Conservation (phyloP, 2,797 vertebrate genomes). For the Myotis planiceps region DNA sequence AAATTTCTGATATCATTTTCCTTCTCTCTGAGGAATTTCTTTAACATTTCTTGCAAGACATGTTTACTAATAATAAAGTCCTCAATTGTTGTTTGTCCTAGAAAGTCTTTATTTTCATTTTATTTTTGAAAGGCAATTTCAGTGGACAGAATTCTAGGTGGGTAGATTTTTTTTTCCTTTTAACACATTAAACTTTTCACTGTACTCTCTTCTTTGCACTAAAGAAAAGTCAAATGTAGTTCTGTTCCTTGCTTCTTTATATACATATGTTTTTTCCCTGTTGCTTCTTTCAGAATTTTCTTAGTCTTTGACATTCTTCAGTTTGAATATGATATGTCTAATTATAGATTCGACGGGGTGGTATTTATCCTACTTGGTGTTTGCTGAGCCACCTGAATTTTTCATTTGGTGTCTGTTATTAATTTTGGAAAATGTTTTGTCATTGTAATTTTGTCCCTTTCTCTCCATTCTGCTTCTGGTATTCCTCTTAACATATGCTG, state of each 20-base stretch:
- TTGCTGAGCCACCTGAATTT: background rate
- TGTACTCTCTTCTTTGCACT: background rate
- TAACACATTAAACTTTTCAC: background rate
- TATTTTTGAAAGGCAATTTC: background rate
- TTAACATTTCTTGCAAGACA: background rate
- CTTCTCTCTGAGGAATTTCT: background rate
- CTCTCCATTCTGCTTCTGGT: background rate
- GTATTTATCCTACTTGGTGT: background rate
- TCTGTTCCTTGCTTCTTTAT: background rate
- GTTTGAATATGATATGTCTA: background rate
- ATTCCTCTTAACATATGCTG: background rate
- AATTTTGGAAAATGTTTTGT: background rate
- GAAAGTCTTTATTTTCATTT: background rate
- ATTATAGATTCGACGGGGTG: background rate
- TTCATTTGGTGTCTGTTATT: background rate
- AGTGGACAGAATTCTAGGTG: background rate
- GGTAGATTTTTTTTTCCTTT: background rate
- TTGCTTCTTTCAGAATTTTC: background rate
- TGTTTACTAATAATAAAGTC: background rate
- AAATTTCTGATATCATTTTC: background rate
- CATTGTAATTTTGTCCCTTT: background rate
- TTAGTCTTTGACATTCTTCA: background rate
- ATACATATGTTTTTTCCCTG: background rate
- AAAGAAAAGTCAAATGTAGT: background rate
- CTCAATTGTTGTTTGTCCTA: background rate